A percentile compares a stretch with the other conserved stretches of the same genome.
phyloP scores from a whole-genome alignment of 1,140 invertebrate genomes.

The Tetragonula clypearis region DNA sequence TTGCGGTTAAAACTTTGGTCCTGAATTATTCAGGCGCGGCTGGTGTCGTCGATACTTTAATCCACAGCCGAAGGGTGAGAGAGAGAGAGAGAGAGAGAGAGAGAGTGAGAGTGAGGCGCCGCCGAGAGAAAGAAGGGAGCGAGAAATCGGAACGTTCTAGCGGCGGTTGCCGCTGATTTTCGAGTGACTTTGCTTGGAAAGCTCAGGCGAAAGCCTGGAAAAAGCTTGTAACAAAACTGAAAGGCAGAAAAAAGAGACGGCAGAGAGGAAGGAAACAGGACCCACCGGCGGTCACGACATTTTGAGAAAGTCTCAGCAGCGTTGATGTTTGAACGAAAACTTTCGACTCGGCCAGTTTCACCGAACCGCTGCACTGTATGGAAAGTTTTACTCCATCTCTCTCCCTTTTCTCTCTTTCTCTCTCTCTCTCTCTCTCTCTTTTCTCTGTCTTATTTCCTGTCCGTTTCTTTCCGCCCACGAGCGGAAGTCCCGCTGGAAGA shows the following conservation, averaged over 20 bases:
- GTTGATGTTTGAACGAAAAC: conserved; percentile 7
- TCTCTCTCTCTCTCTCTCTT: not conserved
- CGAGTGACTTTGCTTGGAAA: conserved; percentile 57
- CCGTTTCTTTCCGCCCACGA: not conserved
- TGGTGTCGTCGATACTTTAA: conserved; percentile 78
- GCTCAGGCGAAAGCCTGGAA: conserved; percentile 34
- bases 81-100: conserved; percentile 30
- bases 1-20: conserved; percentile 73
- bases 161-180: conserved; percentile 45
- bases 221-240: not conserved
- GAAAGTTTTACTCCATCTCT: conserved; percentile 10
- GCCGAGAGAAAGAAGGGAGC: conserved; percentile 7
- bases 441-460: not conserved
- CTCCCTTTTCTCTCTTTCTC: not conserved
- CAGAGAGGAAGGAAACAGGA: not conserved
- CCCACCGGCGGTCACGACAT: conserved; percentile 7
- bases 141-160: conserved; percentile 28
- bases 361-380: not conserved
- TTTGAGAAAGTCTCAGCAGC: not conserved
- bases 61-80: conserved; percentile 57
- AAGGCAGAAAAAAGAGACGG: not conserved
- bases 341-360: conserved; percentile 6
- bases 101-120: not conserved
- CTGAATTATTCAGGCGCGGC: conserved; percentile 80
- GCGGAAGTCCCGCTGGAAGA: not conserved